These are phyloP conservation scores for Byasa hedistus DNA, from an alignment of 2,888 invertebrate species.

Conservation along the genomic window DNA sequence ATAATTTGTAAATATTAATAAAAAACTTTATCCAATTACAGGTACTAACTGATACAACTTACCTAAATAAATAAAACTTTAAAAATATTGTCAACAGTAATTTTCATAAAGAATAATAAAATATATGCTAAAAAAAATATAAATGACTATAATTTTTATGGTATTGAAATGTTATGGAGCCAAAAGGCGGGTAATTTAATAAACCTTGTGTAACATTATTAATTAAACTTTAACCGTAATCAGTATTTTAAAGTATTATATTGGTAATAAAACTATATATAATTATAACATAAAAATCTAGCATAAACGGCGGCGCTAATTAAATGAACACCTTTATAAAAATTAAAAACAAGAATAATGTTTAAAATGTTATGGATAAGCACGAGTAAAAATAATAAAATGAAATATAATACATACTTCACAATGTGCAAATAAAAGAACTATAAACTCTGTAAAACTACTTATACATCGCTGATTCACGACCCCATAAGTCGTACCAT, in stretches of 20 bases:
- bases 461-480: constrained; percentile 84
- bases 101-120: constrained; percentile 23
- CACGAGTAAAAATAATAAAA: constrained; percentile 31
- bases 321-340: constrained; percentile 22
- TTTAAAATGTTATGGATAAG: constrained; percentile 27
- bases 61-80: not conserved
- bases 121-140: constrained; percentile 19
- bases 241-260: too few species aligned
- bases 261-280: too few species aligned
- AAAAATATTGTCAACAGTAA: constrained; percentile 3
- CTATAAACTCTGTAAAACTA: constrained; percentile 59
- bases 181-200: constrained; percentile 14
- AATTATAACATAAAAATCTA: too few species aligned
- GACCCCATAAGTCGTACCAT: constrained; percentile 93
- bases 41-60: constrained; percentile 22
- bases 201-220: constrained; percentile 7
- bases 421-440: constrained; percentile 34
- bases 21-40: constrained; percentile 27
- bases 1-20: constrained; percentile 11
- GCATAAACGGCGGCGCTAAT: constrained; percentile 10
- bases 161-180: constrained; percentile 14
- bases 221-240: too few species aligned
- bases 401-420: constrained; percentile 32
- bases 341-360: constrained; percentile 19
- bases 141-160: constrained; percentile 27